These are phyloP conservation scores for Geodia barretti DNA, from an alignment of 37 sponge, comb jelly and placozoan genomes.

Conservation along the genomic window DNA sequence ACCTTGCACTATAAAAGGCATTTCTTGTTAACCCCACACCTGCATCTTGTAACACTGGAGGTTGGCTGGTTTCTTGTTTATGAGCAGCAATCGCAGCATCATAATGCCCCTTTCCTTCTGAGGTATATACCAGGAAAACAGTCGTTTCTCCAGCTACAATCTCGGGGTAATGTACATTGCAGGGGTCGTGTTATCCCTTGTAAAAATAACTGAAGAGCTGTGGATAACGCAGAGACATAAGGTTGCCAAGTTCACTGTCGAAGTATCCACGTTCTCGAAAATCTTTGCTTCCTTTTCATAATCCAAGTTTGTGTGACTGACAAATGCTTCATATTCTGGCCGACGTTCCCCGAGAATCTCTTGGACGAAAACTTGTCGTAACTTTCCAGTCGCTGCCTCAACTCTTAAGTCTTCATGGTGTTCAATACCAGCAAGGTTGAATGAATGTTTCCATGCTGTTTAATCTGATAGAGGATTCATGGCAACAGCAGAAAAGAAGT, in stretches of 20 bases:
- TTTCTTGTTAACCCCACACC: background rate
- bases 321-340: conserved; percentile 8
- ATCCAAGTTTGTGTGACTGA: background rate
- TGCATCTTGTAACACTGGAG: background rate
- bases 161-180: background rate
- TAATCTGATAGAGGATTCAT: background rate
- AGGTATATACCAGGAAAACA: background rate
- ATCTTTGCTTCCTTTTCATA: conserved; percentile 12
- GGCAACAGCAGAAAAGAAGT: conserved; percentile 23
- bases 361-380: conserved; percentile 1
- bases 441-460: background rate
- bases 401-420: background rate
- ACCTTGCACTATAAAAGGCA: background rate
- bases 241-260: conserved; percentile 17
- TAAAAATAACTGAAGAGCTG: background rate
- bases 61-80: background rate
- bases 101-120: background rate
- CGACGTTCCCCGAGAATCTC: conserved; percentile 1
- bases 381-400: background rate
- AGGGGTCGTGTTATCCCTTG: background rate
- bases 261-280: background rate
- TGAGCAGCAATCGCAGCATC: background rate
- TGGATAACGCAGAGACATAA: conserved; percentile 9
- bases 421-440: background rate
- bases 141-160: background rate